Conservation (phyloP, 2,113 vertebrate species). For the Callaeas wilsoni region DNA sequence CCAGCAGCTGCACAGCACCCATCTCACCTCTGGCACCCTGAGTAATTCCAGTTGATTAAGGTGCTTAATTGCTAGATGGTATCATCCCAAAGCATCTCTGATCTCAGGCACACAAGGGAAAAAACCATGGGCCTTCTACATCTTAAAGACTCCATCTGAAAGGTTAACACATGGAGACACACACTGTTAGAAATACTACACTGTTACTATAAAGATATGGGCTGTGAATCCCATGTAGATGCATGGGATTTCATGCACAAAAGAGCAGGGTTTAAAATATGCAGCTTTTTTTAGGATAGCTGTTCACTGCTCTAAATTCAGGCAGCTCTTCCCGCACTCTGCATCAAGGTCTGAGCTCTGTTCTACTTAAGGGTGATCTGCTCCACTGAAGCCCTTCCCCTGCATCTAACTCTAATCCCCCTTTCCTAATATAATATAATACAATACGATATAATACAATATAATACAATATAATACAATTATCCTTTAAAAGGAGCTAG, state of each 20-base stretch:
- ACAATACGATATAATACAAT: neutral
- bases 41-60: neutral
- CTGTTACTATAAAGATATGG: neutral
- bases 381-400: neutral
- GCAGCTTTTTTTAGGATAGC: neutral
- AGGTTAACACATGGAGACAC: neutral
- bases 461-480: neutral
- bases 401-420: neutral
- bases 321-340: neutral
- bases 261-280: neutral
- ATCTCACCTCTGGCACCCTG: neutral
- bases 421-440: neutral
- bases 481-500: neutral
- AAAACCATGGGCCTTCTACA: neutral
- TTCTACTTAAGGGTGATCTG: neutral
- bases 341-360: neutral
- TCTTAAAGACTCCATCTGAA: neutral
- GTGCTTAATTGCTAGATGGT: neutral
- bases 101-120: neutral
- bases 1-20: neutral
- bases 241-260: neutral
- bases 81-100: neutral
- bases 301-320: neutral
- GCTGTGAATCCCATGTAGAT: neutral
- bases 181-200: neutral